A percentile compares a stretch with the other conserved stretches of the same genome.
Evolutionary conservation across 2,113 vertebrate genomes (phyloP).

Genomic region (Silurus meridionalis): DNA sequence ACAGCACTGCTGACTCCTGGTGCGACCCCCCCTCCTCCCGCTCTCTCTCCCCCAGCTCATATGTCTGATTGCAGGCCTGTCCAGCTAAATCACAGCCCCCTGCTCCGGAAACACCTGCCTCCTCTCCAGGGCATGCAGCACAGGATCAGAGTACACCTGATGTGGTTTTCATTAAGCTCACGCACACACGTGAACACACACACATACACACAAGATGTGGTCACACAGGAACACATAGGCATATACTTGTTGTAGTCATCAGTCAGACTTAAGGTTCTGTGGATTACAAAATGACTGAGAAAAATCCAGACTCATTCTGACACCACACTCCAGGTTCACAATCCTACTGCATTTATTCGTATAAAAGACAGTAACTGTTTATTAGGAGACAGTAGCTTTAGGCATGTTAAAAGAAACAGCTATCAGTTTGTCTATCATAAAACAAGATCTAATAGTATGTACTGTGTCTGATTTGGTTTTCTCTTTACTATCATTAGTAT

Average conservation of each 20-base stretch:
- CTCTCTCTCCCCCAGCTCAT: slow-evolving; percentile 54
- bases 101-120: slow-evolving; percentile 69
- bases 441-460: not conserved
- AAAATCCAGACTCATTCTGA: slow-evolving; percentile 17
- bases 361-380: not conserved
- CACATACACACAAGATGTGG: slow-evolving; percentile 45
- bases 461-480: slow-evolving; percentile 3
- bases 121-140: slow-evolving; percentile 46
- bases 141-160: slow-evolving; percentile 63
- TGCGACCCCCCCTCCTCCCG: slow-evolving; percentile 47
- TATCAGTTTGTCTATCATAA: not conserved
- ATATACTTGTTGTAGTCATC: not conserved
- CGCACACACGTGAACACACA: slow-evolving; percentile 38
- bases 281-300: not conserved
- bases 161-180: slow-evolving; percentile 72
- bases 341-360: not conserved
- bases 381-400: not conserved
- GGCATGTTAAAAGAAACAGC: not conserved
- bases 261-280: not conserved
- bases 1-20: slow-evolving; percentile 67
- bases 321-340: not conserved
- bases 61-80: slow-evolving; percentile 73
- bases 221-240: slow-evolving; percentile 1
- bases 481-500: not conserved
- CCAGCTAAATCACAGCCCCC: slow-evolving; percentile 66